Conservation (phyloP, 2,888 invertebrate genomes). For the Troides aeacus region DNA sequence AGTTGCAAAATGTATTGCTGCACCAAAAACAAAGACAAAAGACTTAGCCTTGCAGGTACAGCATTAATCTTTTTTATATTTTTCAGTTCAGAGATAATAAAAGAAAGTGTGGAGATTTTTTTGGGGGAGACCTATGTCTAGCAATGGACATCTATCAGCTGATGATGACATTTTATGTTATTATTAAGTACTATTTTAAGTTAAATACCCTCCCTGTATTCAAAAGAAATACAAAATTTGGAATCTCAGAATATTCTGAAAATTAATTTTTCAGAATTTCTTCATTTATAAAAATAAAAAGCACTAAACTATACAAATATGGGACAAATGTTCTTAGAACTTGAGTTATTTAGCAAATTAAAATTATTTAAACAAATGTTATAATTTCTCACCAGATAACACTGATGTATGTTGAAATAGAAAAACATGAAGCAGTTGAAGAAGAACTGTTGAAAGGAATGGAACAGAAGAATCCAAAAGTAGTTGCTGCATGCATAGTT, state of each 20-base stretch:
- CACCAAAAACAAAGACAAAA: constrained; percentile 93
- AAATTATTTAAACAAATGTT: background rate
- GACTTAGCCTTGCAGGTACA: constrained; percentile 90
- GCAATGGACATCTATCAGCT: too few species aligned
- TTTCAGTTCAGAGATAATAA: background rate
- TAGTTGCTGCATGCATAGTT: constrained; percentile 90
- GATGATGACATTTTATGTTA: too few species aligned
- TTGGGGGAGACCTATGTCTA: too few species aligned
- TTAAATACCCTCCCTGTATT: too few species aligned
- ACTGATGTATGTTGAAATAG: constrained; percentile 97
- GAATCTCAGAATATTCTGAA: too few species aligned
- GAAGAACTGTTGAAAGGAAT: constrained; percentile 96
- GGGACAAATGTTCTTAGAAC: too few species aligned
- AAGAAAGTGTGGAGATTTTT: too few species aligned
- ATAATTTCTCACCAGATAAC: constrained; percentile 83
- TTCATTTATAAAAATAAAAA: too few species aligned
- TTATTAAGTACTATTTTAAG: too few species aligned
- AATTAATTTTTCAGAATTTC: too few species aligned
- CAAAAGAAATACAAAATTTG: too few species aligned
- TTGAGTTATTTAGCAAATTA: background rate
- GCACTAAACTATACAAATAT: too few species aligned
- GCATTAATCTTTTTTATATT: constrained; percentile 13
- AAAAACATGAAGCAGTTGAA: constrained; percentile 93
- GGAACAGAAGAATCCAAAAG: constrained; percentile 97
- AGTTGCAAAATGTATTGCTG: constrained; percentile 95